Conservation (phyloP, 2,113 vertebrate genomes). For the Cygnus buccinator region DNA sequence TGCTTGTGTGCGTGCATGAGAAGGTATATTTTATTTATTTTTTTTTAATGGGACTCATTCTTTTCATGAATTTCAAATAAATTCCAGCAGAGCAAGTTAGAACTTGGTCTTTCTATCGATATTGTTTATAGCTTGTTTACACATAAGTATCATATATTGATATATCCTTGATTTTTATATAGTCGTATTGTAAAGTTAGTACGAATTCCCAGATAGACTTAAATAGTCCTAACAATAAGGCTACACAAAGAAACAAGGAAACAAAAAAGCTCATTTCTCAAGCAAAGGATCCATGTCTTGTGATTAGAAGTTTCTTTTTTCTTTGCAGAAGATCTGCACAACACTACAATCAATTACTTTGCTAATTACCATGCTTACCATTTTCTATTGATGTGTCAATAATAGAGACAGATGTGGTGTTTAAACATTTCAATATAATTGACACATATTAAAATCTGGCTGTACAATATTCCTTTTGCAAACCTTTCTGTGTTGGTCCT, state of each 20-base stretch:
- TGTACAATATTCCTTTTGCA: neutral
- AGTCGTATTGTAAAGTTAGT: neutral
- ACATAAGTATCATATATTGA: neutral
- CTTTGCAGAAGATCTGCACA: neutral
- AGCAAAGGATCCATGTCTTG: neutral
- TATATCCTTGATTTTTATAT: neutral
- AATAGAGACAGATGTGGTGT: neutral
- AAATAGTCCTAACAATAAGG: neutral
- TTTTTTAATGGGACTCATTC: neutral
- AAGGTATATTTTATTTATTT: neutral
- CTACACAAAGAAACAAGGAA: neutral
- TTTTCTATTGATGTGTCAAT: slow-evolving; percentile 31
- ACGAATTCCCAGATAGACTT: neutral
- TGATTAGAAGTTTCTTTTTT: neutral
- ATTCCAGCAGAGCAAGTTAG: neutral
- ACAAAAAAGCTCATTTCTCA: neutral
- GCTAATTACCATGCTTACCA: slow-evolving; percentile 37
- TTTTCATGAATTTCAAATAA: neutral
- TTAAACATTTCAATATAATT: slow-evolving; percentile 45
- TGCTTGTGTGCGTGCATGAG: neutral
- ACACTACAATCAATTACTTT: neutral
- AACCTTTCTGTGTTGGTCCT: neutral
- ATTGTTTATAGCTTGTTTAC: neutral
- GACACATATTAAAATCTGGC: slow-evolving; percentile 40
- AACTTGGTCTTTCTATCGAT: neutral